Evolutionary conservation across 2,888 invertebrate species (phyloP).

Genomic region (Hirtodrosophila duncani): DNA sequence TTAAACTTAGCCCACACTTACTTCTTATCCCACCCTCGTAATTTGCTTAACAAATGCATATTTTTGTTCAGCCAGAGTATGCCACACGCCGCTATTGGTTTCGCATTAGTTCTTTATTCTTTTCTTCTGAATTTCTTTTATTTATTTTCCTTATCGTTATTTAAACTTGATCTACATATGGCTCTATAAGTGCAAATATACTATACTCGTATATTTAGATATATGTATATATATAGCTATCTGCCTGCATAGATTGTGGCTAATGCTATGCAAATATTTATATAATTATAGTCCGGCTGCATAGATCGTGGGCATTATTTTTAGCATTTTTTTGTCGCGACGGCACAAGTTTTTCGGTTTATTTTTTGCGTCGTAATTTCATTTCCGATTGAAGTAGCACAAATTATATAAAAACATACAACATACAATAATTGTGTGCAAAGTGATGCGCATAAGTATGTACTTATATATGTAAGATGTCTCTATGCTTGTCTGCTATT

Average conservation of each 20-base stretch:
- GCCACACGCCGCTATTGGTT: neutral
- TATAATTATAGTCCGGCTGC: constrained; percentile 47
- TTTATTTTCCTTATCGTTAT: constrained; percentile 45
- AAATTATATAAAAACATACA: neutral
- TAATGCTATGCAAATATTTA: constrained; percentile 53
- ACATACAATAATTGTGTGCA: constrained; percentile 1
- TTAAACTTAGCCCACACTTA: too few species aligned
- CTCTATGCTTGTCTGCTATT: constrained; percentile 6
- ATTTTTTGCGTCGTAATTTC: constrained; percentile 47
- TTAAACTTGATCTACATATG: constrained; percentile 50
- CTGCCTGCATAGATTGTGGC: constrained; percentile 5
- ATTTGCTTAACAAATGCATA: too few species aligned
- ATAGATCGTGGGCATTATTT: constrained; percentile 46
- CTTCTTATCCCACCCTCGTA: neutral
- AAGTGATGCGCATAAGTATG: constrained; percentile 25
- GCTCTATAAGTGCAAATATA: constrained; percentile 17
- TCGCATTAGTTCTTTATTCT: neutral
- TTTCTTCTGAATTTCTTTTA: neutral
- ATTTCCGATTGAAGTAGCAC: constrained; percentile 36
- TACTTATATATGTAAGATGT: too few species aligned
- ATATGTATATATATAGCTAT: neutral
- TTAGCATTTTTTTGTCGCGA: constrained; percentile 32
- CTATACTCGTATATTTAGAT: neutral
- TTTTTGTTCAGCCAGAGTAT: too few species aligned
- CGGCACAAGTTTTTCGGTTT: constrained; percentile 1